phyloP scores from a whole-genome alignment of 2,888 invertebrate species.

The Patella ulyssiponensis region DNA sequence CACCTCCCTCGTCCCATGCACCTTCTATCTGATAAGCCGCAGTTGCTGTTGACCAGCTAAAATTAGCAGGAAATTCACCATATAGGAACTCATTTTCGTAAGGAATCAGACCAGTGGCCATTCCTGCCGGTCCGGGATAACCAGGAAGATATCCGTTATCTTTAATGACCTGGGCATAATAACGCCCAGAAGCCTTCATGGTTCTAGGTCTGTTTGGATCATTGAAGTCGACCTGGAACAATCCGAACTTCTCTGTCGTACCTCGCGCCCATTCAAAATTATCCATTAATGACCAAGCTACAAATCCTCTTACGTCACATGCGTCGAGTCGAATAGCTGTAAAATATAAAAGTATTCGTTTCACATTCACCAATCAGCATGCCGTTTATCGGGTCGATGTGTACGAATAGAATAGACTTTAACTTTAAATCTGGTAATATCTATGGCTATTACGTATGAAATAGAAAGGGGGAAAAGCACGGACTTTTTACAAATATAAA shows the following conservation, averaged over 20 bases:
- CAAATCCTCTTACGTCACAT: slow-evolving; percentile 76
- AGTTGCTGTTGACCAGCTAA: slow-evolving; percentile 71
- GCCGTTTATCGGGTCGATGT: too few species aligned
- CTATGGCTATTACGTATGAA: too few species aligned
- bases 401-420: too few species aligned
- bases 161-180: slow-evolving; percentile 49
- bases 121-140: slow-evolving; percentile 39
- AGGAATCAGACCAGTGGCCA: slow-evolving; percentile 38
- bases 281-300: slow-evolving; percentile 86
- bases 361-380: too few species aligned
- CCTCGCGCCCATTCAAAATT: slow-evolving; percentile 87
- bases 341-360: not conserved
- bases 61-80: slow-evolving; percentile 47
- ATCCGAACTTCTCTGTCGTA: slow-evolving; percentile 80
- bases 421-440: too few species aligned
- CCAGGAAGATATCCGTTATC: slow-evolving; percentile 46
- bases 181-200: slow-evolving; percentile 77
- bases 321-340: slow-evolving; percentile 47
- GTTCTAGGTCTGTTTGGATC: slow-evolving; percentile 79
- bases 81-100: slow-evolving; percentile 42
- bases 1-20: slow-evolving; percentile 76
- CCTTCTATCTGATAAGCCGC: slow-evolving; percentile 79
- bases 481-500: too few species aligned
- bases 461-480: too few species aligned
- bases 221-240: slow-evolving; percentile 81